These are phyloP conservation scores for Sarcophaga rosellei DNA, from an alignment of 2,888 invertebrate genomes.

Conservation along the genomic window DNA sequence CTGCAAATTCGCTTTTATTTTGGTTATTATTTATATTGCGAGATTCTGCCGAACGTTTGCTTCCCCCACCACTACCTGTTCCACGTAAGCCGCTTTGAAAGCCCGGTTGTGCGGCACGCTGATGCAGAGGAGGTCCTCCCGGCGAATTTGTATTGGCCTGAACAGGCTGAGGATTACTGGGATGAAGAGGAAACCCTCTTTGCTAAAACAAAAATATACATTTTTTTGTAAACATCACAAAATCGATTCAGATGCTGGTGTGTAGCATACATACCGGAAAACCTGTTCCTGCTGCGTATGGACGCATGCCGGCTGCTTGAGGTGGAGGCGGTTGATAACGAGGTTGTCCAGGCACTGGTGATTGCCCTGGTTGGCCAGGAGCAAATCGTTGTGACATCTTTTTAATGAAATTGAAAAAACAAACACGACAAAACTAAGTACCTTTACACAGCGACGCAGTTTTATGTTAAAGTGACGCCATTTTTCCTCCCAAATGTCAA, in stretches of 20 bases:
- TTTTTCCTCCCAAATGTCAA: constrained; percentile 32
- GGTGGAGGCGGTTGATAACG: constrained; percentile 79
- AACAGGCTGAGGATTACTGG: constrained; percentile 85
- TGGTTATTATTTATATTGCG: constrained; percentile 82
- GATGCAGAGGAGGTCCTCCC: constrained; percentile 83
- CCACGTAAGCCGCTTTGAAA: constrained; percentile 83
- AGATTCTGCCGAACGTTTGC: constrained; percentile 85
- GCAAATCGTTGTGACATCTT: constrained; percentile 79
- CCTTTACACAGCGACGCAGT: constrained; percentile 14
- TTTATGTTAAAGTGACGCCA: constrained; percentile 42
- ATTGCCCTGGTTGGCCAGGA: constrained; percentile 74
- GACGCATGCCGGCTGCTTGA: constrained; percentile 79
- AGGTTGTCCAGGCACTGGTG: constrained; percentile 78
- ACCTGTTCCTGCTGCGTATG: constrained; percentile 84
- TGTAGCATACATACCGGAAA: constrained; percentile 86
- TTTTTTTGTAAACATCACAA: constrained; percentile 2
- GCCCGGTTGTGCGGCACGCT: constrained; percentile 82
- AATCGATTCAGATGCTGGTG: not conserved
- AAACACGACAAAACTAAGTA: constrained; percentile 12
- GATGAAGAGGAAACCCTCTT: constrained; percentile 84
- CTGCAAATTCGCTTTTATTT: constrained; percentile 82
- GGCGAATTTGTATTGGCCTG: constrained; percentile 81
- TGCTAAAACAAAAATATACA: constrained; percentile 79
- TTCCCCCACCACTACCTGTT: constrained; percentile 83
- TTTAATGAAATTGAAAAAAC: constrained; percentile 19